phyloP scores from a whole-genome alignment of 2,888 invertebrate genomes.

The Agrochola litura region DNA sequence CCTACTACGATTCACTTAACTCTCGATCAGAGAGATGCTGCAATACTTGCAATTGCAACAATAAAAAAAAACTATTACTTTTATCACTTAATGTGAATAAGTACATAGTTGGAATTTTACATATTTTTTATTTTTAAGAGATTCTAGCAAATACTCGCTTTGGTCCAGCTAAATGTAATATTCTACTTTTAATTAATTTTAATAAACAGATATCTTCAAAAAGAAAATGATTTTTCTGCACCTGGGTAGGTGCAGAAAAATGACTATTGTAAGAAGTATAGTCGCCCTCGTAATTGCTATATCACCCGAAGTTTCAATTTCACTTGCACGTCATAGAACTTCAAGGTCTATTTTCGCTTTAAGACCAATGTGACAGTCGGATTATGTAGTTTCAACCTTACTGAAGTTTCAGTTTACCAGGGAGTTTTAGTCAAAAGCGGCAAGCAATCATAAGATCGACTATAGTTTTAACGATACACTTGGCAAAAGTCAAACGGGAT shows the following conservation, averaged over 20 bases:
- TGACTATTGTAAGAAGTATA: background rate
- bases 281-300: background rate
- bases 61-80: background rate
- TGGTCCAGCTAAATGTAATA: background rate
- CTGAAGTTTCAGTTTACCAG: background rate
- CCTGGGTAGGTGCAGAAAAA: too few species aligned
- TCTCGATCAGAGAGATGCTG: conserved; percentile 12
- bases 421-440: background rate
- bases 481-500: background rate
- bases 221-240: background rate
- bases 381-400: background rate
- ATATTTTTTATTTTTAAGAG: background rate
- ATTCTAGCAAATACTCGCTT: background rate
- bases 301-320: background rate
- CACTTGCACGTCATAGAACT: background rate
- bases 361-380: background rate
- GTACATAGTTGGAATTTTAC: background rate
- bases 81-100: background rate
- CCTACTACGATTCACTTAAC: conserved; percentile 69
- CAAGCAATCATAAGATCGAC: background rate
- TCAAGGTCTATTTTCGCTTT: background rate
- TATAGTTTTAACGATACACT: background rate
- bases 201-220: background rate
- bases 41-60: background rate
- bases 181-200: background rate